Conservation (phyloP, 2,888 invertebrate species). For the Drosophila nigricruria region DNA sequence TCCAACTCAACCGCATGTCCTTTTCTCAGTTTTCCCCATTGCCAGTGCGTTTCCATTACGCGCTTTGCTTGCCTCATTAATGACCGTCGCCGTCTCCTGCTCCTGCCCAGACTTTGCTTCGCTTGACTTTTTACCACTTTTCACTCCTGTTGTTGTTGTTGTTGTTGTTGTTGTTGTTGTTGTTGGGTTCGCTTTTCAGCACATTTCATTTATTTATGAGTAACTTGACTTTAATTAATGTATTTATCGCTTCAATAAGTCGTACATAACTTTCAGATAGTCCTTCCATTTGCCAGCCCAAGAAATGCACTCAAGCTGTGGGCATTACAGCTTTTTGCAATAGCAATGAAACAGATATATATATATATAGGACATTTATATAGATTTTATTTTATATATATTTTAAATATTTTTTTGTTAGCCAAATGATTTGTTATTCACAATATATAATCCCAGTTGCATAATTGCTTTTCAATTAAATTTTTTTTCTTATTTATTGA, state of each 20-base stretch:
- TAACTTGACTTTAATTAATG: constrained; percentile 80
- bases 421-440: not conserved
- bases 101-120: not conserved
- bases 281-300: not conserved
- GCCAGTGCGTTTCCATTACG: constrained; percentile 31
- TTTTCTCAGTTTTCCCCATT: constrained; percentile 16
- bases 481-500: not conserved
- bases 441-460: not conserved
- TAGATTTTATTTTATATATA: not conserved
- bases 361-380: not conserved
- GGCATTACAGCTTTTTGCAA: not conserved
- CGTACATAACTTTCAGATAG: constrained; percentile 65
- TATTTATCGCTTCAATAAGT: constrained; percentile 79
- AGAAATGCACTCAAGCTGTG: not conserved
- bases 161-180: constrained; percentile 17
- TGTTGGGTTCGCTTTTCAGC: constrained; percentile 51
- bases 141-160: constrained; percentile 15
- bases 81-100: constrained; percentile 23
- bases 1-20: constrained; percentile 34
- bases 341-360: not conserved
- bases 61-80: constrained; percentile 43
- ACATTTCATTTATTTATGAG: constrained; percentile 77
- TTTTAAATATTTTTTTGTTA: not conserved
- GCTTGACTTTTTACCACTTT: constrained; percentile 39
- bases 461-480: not conserved